Evolutionary conservation across 2,888 invertebrate species (phyloP).

Genomic region (Autographa gamma): DNA sequence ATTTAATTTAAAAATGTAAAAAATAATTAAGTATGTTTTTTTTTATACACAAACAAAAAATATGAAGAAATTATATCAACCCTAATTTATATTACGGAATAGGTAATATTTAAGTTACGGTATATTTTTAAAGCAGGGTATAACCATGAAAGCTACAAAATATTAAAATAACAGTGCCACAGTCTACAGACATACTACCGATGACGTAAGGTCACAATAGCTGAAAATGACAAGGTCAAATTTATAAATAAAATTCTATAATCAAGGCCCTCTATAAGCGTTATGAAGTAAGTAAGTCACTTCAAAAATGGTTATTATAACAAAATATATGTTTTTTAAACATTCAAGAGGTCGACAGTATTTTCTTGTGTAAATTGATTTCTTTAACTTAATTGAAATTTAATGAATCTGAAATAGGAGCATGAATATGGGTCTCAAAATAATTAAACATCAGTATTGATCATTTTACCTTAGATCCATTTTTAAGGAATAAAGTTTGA

Average conservation of each 20-base stretch:
- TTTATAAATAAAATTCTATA: conserved; percentile 76
- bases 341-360: conserved; percentile 5
- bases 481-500: conserved; percentile 91
- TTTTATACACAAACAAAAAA: too few relatives aligned
- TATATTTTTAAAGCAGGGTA: not conserved
- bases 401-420: not conserved
- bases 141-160: conserved; percentile 15
- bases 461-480: conserved; percentile 91
- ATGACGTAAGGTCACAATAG: conserved; percentile 84
- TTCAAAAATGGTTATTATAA: not conserved
- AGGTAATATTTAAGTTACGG: not conserved
- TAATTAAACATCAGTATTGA: not conserved
- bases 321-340: not conserved
- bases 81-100: not conserved
- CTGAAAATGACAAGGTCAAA: conserved; percentile 84
- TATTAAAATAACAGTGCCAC: conserved; percentile 15
- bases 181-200: conserved; percentile 41
- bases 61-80: not conserved
- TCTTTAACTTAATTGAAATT: not conserved
- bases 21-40: too few relatives aligned
- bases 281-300: conserved; percentile 6
- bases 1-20: too few relatives aligned
- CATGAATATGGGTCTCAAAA: not conserved
- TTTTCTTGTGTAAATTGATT: not conserved
- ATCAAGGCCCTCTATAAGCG: conserved; percentile 46